Evolutionary conservation across 2,113 vertebrate genomes (phyloP).

Genomic region (Crypturellus undulatus): DNA sequence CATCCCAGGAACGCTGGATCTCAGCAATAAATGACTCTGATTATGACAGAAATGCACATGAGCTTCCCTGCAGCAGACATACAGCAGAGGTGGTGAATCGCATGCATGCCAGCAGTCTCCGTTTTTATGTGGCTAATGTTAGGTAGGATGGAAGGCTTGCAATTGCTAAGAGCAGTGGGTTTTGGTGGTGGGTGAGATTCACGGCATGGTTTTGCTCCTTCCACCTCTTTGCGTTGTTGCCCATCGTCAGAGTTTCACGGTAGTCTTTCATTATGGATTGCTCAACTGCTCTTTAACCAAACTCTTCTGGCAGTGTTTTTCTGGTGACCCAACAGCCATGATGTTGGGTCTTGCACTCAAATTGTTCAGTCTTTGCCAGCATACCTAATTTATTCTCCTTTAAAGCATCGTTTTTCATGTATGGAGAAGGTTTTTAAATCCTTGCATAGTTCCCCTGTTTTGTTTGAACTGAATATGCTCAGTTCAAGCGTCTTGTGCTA

Average conservation of each 20-base stretch:
- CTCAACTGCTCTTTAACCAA: not conserved
- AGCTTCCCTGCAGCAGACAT: fast-evolving
- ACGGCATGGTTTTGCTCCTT: not conserved
- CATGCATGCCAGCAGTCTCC: fast-evolving
- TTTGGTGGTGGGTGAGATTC: not conserved
- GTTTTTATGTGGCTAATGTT: not conserved
- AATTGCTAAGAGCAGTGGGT: not conserved
- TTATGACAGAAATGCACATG: not conserved
- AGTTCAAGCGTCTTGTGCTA: not conserved
- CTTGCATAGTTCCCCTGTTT: not conserved
- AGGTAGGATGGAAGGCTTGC: not conserved
- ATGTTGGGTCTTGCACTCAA: not conserved
- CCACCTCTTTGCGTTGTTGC: not conserved
- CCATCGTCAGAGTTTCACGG: fast-evolving
- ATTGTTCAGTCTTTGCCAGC: not conserved
- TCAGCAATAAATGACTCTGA: not conserved
- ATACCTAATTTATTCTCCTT: fast-evolving
- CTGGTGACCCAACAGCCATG: not conserved
- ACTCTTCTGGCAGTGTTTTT: not conserved
- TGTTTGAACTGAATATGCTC: not conserved
- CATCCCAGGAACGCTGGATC: not conserved
- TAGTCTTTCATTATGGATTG: not conserved
- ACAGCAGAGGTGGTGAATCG: not conserved
- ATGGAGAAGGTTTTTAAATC: not conserved
- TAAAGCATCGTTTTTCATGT: not conserved